Evolutionary conservation across 1,140 invertebrate genomes (phyloP).

Genomic region (Ceratina japonica): DNA sequence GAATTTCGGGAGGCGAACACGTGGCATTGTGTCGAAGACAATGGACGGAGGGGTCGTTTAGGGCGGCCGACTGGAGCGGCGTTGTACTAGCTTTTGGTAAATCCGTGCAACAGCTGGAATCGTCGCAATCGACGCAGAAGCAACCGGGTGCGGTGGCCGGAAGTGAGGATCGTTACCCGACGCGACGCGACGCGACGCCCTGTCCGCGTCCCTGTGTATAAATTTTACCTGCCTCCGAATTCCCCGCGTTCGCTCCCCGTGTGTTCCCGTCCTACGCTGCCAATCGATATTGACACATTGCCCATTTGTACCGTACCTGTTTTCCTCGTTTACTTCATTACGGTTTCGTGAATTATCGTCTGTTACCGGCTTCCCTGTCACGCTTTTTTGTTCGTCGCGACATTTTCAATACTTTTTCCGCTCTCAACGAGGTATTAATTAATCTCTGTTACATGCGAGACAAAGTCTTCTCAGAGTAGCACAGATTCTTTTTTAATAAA

Average conservation of each 20-base stretch:
- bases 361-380: too few species aligned
- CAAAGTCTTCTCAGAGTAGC: too few species aligned
- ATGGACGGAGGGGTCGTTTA: slow-evolving; percentile 12
- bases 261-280: too few species aligned
- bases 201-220: slow-evolving; percentile 22
- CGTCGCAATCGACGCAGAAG: slow-evolving; percentile 9
- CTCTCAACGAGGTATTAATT: too few species aligned
- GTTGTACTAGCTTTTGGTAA: slow-evolving; percentile 17
- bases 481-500: too few species aligned
- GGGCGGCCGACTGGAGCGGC: slow-evolving; percentile 9
- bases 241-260: background rate
- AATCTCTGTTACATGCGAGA: too few species aligned
- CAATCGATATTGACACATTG: slow-evolving; percentile 35
- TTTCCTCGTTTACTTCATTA: slow-evolving; percentile 5
- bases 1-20: slow-evolving; percentile 30
- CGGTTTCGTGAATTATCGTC: background rate
- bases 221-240: slow-evolving; percentile 31
- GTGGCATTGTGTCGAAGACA: slow-evolving; percentile 28
- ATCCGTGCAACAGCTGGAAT: slow-evolving; percentile 52
- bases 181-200: background rate
- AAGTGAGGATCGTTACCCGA: slow-evolving; percentile 44
- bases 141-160: slow-evolving; percentile 14
- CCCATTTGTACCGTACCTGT: background rate
- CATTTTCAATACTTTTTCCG: background rate
- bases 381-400: background rate